Evolutionary conservation across 2,888 invertebrate species (phyloP).

Genomic region (Pterostichus madidus): DNA sequence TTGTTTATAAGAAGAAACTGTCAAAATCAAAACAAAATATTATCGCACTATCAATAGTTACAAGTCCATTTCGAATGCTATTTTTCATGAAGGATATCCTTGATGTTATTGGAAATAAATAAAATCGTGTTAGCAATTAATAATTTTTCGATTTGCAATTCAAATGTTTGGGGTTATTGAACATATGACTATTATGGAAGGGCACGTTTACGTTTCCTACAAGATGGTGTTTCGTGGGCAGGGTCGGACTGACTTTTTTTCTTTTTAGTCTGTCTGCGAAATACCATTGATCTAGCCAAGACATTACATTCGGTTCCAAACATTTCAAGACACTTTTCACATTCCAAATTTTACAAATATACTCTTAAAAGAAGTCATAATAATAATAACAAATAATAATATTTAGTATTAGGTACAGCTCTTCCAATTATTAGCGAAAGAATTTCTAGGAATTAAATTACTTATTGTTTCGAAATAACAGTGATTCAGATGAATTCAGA

Average conservation of each 20-base stretch:
- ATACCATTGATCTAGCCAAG: conserved; percentile 59
- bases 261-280: conserved; percentile 51
- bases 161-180: conserved; percentile 58
- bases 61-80: neutral
- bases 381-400: no score
- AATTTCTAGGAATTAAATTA: no score
- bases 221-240: conserved; percentile 57
- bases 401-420: no score
- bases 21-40: conserved; percentile 23
- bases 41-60: neutral
- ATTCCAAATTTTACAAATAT: no score
- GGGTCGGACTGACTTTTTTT: conserved; percentile 56
- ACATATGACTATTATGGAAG: conserved; percentile 54
- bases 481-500: no score
- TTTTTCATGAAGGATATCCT: conserved; percentile 18
- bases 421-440: no score
- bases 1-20: conserved; percentile 45
- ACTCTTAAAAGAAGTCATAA: no score
- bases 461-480: no score
- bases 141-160: conserved; percentile 56
- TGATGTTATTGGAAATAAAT: conserved; percentile 11
- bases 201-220: conserved; percentile 59
- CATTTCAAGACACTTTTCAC: conserved; percentile 56
- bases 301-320: conserved; percentile 28
- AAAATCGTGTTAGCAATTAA: conserved; percentile 38